Evolutionary conservation across 2,113 vertebrate species (phyloP).

Genomic region (Scolopax mira): DNA sequence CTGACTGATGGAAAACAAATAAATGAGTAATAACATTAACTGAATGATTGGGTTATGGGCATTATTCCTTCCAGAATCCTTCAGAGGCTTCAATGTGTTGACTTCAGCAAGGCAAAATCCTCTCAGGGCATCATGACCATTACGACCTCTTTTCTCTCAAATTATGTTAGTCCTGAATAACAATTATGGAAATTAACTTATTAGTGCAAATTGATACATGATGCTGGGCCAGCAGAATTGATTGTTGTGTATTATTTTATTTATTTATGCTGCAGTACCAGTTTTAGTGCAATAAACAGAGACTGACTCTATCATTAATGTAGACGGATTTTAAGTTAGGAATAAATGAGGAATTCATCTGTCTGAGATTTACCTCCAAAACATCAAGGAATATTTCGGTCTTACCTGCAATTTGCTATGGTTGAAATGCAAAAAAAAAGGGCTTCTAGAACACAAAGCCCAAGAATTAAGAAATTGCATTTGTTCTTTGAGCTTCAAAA

Average conservation of each 20-base stretch:
- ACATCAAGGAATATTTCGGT: background rate
- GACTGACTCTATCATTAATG: background rate
- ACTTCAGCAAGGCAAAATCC: conserved; percentile 53
- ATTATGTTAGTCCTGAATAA: conserved; percentile 50
- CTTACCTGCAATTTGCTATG: background rate
- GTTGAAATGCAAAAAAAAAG: background rate
- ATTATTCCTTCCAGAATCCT: conserved; percentile 17
- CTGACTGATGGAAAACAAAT: background rate
- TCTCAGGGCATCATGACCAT: conserved; percentile 41
- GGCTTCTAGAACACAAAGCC: background rate
- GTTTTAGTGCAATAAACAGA: background rate
- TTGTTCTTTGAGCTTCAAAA: background rate
- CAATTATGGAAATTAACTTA: conserved; percentile 54
- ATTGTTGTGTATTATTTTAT: conserved; percentile 25
- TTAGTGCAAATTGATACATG: conserved; percentile 37
- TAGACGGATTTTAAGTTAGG: background rate
- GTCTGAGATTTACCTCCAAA: background rate
- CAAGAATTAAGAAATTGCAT: background rate
- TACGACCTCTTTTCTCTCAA: conserved; percentile 34
- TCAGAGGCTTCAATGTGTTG: conserved; percentile 9
- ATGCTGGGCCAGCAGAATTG: conserved; percentile 16
- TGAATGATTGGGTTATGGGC: background rate
- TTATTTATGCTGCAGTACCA: conserved; percentile 28
- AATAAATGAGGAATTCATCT: background rate
- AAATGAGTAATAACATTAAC: conserved; percentile 26